Conservation (phyloP, 2,888 invertebrate genomes). For the Crocallis elinguaria region DNA sequence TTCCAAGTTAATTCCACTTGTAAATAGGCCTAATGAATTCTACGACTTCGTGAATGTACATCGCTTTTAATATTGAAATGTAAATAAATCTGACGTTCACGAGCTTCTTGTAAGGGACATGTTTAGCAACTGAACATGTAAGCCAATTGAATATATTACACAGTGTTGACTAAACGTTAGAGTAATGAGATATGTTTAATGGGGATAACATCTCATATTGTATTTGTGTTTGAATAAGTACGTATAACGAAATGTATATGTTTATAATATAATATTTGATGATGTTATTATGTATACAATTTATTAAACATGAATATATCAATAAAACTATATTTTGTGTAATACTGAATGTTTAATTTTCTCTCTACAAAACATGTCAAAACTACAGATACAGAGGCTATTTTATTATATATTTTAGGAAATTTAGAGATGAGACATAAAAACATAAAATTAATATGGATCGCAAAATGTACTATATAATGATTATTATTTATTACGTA, state of each 20-base stretch:
- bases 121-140: constrained; percentile 65
- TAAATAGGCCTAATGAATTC: constrained; percentile 82
- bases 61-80: constrained; percentile 74
- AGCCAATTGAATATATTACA: constrained; percentile 64
- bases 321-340: constrained; percentile 86
- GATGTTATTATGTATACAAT: constrained; percentile 85
- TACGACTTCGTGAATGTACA: constrained; percentile 75
- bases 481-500: too few species aligned
- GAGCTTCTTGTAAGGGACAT: constrained; percentile 68
- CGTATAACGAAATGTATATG: constrained; percentile 85
- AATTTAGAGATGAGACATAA: too few species aligned
- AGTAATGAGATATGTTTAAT: constrained; percentile 71
- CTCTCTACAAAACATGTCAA: constrained; percentile 49
- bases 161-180: constrained; percentile 73
- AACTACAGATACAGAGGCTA: constrained; percentile 28
- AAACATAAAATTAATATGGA: too few species aligned
- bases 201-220: constrained; percentile 84
- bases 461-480: constrained; percentile 7
- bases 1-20: constrained; percentile 83
- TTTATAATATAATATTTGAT: constrained; percentile 85
- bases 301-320: constrained; percentile 85
- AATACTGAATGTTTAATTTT: constrained; percentile 77
- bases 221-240: constrained; percentile 84
- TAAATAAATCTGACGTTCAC: constrained; percentile 73
- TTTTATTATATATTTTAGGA: not conserved